Evolutionary conservation across 2,113 vertebrate genomes (phyloP).

Genomic region (Lota lota): DNA sequence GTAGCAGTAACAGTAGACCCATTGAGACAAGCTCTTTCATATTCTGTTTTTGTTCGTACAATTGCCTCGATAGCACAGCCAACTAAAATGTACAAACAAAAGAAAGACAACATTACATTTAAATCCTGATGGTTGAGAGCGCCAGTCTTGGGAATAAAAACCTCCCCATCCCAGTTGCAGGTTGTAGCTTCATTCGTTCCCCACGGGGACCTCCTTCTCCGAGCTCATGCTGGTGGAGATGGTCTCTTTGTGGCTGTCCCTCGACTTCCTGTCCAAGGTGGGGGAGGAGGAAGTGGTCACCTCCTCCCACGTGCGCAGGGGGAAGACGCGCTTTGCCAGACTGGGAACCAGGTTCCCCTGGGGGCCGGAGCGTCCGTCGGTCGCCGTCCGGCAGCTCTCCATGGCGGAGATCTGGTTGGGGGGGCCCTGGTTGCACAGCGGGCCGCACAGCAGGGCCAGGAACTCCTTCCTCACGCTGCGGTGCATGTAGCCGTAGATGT

Average conservation of each 20-base stretch:
- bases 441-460: slow-evolving; percentile 74
- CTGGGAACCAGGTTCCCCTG: slow-evolving; percentile 71
- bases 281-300: slow-evolving; percentile 73
- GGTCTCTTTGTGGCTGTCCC: slow-evolving; percentile 74
- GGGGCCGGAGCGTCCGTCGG: slow-evolving; percentile 64
- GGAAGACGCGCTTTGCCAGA: slow-evolving; percentile 63
- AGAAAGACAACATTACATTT: no score
- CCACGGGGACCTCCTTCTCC: slow-evolving; percentile 68
- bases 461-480: slow-evolving; percentile 81
- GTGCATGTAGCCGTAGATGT: slow-evolving; percentile 89
- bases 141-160: no score
- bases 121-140: no score
- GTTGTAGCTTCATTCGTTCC: slow-evolving; percentile 41
- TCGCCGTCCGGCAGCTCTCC: slow-evolving; percentile 77
- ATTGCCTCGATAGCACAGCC: no score
- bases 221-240: slow-evolving; percentile 75
- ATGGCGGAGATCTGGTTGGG: slow-evolving; percentile 63
- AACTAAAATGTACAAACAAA: no score
- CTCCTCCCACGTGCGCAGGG: slow-evolving; percentile 75
- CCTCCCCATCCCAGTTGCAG: neutral
- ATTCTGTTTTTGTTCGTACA: no score
- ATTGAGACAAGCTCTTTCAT: no score
- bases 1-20: no score
- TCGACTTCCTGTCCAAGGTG: slow-evolving; percentile 68
- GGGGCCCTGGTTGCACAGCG: slow-evolving; percentile 69